phyloP scores from a whole-genome alignment of 2,113 vertebrate species.

The Corythoichthys intestinalis region DNA sequence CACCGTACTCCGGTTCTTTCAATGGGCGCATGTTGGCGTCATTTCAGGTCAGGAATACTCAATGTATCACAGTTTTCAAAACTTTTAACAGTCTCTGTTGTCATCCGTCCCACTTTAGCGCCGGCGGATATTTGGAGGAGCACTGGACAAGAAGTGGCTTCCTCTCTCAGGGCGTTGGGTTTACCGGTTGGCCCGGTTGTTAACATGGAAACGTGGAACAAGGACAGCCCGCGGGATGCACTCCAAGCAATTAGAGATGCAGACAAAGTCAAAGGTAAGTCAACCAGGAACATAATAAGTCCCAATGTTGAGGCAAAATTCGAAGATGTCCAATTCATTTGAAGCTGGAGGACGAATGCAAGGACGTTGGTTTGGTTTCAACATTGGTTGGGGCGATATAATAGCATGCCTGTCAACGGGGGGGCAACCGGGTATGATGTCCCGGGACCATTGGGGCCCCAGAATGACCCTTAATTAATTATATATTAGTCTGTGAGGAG shows the following conservation, averaged over 20 bases:
- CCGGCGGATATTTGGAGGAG: conserved; percentile 76
- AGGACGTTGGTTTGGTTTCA: too few species aligned
- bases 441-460: too few species aligned
- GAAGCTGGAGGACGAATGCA: background rate
- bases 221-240: conserved; percentile 49
- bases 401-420: too few species aligned
- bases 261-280: conserved; percentile 74
- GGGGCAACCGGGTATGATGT: too few species aligned
- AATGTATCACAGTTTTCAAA: background rate
- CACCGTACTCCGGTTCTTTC: conserved; percentile 70
- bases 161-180: conserved; percentile 66
- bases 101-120: conserved; percentile 22
- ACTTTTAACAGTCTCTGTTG: background rate
- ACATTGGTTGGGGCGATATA: too few species aligned
- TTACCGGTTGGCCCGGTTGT: conserved; percentile 73
- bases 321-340: background rate
- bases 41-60: conserved; percentile 56
- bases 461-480: too few species aligned
- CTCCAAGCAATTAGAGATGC: conserved; percentile 61
- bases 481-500: too few species aligned
- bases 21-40: conserved; percentile 79
- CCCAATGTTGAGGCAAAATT: too few species aligned
- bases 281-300: too few species aligned
- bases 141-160: conserved; percentile 70
- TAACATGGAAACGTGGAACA: conserved; percentile 52